These are phyloP conservation scores for Balaenoptera acutorostrata DNA, from an alignment of 2,113 vertebrate genomes.

Conservation along the genomic window DNA sequence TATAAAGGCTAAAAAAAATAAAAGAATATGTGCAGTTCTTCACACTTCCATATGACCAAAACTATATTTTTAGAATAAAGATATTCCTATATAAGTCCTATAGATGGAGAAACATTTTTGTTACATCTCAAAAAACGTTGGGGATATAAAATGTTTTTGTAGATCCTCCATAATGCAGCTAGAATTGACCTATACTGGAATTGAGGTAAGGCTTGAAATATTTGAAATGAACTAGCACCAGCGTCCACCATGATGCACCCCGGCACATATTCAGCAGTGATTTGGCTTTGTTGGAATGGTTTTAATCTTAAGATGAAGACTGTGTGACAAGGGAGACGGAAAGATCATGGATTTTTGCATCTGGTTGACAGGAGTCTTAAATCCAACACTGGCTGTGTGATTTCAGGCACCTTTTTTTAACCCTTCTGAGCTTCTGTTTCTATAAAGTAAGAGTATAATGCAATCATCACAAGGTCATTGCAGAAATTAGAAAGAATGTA, in stretches of 20 bases:
- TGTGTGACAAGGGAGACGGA: background rate
- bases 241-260: rapidly evolving
- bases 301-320: background rate
- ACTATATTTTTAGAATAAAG: background rate
- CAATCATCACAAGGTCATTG: background rate
- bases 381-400: background rate
- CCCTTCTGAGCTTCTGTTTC: background rate
- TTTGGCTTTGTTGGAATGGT: background rate
- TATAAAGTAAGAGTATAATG: background rate
- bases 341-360: background rate
- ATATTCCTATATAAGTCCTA: background rate
- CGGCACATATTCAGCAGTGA: background rate
- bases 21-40: background rate
- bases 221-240: rapidly evolving
- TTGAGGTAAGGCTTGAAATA: background rate
- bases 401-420: background rate
- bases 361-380: background rate
- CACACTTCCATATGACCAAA: background rate
- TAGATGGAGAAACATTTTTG: background rate
- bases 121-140: background rate
- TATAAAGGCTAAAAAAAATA: background rate
- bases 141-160: background rate
- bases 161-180: background rate
- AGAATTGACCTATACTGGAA: background rate
- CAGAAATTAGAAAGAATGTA: background rate